These are phyloP conservation scores for Rhynchomys soricoides DNA, from an alignment of 2,113 vertebrate genomes.

Conservation along the genomic window DNA sequence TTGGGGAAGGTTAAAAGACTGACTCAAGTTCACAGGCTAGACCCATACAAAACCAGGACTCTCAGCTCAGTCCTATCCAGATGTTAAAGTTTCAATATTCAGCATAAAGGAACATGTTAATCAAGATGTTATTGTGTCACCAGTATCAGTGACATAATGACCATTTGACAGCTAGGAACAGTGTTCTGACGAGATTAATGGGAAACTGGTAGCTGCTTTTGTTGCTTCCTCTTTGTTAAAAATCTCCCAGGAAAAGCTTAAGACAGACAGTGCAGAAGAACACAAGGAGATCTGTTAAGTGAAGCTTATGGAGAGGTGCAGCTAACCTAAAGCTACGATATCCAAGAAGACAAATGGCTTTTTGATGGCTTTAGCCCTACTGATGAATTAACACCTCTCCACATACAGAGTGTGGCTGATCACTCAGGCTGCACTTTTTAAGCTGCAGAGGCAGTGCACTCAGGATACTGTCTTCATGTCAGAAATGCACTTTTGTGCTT, in stretches of 20 bases:
- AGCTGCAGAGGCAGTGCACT: conserved; percentile 71
- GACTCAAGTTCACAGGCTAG: not conserved
- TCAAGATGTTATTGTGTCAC: conserved; percentile 23
- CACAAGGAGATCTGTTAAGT: not conserved
- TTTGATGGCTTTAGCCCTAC: conserved; percentile 61
- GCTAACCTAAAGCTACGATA: conserved; percentile 35
- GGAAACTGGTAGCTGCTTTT: conserved; percentile 28
- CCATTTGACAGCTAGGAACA: not conserved
- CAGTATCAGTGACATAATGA: conserved; percentile 17
- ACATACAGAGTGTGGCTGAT: conserved; percentile 69
- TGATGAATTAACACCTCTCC: conserved; percentile 77
- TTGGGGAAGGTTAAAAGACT: not conserved
- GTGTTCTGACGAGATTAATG: conserved; percentile 26
- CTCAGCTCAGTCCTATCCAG: not conserved
- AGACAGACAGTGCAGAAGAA: not conserved
- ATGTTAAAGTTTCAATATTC: not conserved
- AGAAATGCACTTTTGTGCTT: conserved; percentile 84
- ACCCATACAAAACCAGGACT: conserved; percentile 33
- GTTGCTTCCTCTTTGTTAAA: conserved; percentile 46
- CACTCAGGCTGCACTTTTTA: conserved; percentile 78
- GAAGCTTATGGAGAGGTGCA: conserved; percentile 52
- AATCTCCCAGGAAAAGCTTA: conserved; percentile 39
- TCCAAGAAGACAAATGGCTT: conserved; percentile 76
- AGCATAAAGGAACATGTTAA: conserved; percentile 46
- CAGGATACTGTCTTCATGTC: conserved; percentile 86